These are phyloP conservation scores for Sapajus apella DNA, from an alignment of 2,113 vertebrate genomes.

Conservation along the genomic window DNA sequence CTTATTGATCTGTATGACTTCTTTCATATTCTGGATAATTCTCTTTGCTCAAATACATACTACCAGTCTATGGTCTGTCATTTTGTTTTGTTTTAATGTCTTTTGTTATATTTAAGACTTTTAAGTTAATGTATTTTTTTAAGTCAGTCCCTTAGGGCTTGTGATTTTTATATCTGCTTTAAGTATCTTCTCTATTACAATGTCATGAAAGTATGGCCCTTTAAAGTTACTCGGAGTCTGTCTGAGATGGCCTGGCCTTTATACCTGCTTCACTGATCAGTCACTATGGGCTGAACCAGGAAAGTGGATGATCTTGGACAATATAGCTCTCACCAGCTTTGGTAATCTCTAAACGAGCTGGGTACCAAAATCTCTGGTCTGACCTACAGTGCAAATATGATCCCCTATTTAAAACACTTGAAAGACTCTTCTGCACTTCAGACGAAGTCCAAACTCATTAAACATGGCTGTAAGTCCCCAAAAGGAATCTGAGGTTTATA, in stretches of 20 bases:
- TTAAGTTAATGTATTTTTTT: neutral
- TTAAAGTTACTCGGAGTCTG: neutral
- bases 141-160: neutral
- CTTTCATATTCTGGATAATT: slow-evolving; percentile 1
- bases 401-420: neutral
- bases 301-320: neutral
- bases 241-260: neutral
- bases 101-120: slow-evolving; percentile 3
- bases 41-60: neutral
- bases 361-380: neutral
- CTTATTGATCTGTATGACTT: slow-evolving; percentile 23
- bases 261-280: neutral
- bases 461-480: neutral
- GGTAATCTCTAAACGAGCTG: neutral
- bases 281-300: neutral
- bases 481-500: neutral
- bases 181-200: neutral
- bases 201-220: neutral
- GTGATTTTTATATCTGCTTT: neutral
- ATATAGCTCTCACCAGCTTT: neutral
- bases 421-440: neutral
- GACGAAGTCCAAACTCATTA: neutral
- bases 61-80: neutral
- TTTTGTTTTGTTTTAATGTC: slow-evolving; percentile 28
- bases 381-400: neutral